Evolutionary conservation across 2,888 invertebrate species (phyloP).

Genomic region (Nipponacmea schrenckii): DNA sequence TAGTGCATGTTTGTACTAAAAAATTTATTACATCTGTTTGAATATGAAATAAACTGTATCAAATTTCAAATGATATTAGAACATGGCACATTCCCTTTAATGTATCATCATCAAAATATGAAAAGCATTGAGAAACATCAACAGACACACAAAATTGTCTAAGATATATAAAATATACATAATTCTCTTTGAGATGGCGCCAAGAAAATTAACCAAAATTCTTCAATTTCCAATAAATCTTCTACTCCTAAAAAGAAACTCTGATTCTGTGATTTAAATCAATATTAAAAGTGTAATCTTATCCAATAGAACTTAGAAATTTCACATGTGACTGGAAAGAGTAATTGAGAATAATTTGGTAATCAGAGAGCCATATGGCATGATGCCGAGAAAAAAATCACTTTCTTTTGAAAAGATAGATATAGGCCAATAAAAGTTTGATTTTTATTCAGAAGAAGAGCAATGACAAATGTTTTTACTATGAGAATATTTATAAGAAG

Average conservation of each 20-base stretch:
- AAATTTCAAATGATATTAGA: no score
- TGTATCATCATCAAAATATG: no score
- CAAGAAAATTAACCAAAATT: not conserved
- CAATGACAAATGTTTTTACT: not conserved
- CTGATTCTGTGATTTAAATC: not conserved
- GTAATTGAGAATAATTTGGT: slow-evolving; percentile 2
- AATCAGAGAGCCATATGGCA: slow-evolving; percentile 7
- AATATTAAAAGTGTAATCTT: slow-evolving; percentile 1
- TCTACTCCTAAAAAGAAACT: not conserved
- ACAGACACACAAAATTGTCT: no score
- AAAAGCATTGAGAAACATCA: no score
- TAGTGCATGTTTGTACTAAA: no score
- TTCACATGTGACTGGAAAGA: slow-evolving; percentile 6
- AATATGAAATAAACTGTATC: no score
- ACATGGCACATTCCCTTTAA: no score
- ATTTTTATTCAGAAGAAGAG: not conserved
- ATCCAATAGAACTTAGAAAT: not conserved
- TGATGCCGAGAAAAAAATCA: not conserved
- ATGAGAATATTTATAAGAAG: not conserved
- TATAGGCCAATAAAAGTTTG: no score
- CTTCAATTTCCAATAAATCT: slow-evolving; percentile 4
- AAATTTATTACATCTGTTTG: no score
- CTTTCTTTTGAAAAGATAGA: not conserved
- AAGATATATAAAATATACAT: no score
- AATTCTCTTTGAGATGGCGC: not conserved